phyloP scores from a whole-genome alignment of 2,888 invertebrate genomes.

The Iselma pallidipennis region DNA sequence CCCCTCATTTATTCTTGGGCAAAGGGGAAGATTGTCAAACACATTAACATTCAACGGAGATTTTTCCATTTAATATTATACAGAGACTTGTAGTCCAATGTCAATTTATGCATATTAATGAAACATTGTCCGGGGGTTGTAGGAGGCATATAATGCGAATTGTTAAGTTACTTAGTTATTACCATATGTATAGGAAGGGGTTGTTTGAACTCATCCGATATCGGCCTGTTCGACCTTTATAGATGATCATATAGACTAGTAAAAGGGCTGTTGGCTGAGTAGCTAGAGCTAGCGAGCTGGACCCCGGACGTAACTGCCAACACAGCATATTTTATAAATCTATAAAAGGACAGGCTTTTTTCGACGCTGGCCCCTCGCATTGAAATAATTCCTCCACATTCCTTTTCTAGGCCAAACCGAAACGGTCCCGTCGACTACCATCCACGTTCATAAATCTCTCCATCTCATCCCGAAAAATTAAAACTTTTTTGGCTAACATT shows the following conservation, averaged over 20 bases:
- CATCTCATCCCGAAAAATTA: background rate
- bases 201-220: conserved; percentile 29
- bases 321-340: conserved; percentile 45
- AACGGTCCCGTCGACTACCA: conserved; percentile 3
- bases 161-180: conserved; percentile 17
- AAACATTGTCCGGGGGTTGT: conserved; percentile 13
- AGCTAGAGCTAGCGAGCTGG: conserved; percentile 30
- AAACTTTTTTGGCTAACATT: background rate
- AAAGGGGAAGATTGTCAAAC: conserved; percentile 19
- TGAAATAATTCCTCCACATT: conserved; percentile 30
- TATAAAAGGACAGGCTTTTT: conserved; percentile 36
- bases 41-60: conserved; percentile 45
- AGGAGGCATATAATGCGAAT: conserved; percentile 12
- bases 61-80: conserved; percentile 45
- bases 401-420: conserved; percentile 14
- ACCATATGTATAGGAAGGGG: background rate
- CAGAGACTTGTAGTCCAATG: conserved; percentile 41
- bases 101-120: conserved; percentile 52
- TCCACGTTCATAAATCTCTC: background rate
- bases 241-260: conserved; percentile 22
- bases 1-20: background rate
- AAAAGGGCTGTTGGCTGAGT: conserved; percentile 26
- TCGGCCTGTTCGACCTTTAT: conserved; percentile 28
- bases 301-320: conserved; percentile 37
- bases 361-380: conserved; percentile 27